phyloP scores from a whole-genome alignment of 2,888 invertebrate genomes.

The Aradus depressus region DNA sequence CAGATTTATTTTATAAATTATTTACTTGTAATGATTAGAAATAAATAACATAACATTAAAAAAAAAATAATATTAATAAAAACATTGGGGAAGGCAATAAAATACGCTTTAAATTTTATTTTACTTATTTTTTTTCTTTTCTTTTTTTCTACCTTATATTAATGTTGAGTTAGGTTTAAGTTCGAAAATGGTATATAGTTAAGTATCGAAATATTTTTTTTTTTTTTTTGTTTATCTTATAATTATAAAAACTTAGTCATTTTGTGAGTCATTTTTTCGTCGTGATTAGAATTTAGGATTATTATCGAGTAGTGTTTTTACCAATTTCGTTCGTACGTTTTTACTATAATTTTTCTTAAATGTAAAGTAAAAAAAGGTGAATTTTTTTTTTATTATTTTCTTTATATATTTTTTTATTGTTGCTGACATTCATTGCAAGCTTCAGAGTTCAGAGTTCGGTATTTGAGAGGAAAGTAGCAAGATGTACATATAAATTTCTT shows the following conservation, averaged over 20 bases:
- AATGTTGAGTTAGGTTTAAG: slow-evolving; percentile 4
- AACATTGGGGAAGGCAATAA: slow-evolving; percentile 54
- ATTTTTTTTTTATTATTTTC: no score
- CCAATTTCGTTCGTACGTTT: neutral
- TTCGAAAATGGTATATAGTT: slow-evolving; percentile 8
- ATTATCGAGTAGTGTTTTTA: no score
- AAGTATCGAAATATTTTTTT: slow-evolving; percentile 1
- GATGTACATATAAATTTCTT: no score
- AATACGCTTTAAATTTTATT: slow-evolving; percentile 50
- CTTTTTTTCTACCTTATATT: neutral
- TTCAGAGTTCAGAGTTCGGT: no score
- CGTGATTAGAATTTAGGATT: no score
- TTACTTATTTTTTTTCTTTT: slow-evolving; percentile 29
- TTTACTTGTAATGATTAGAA: no score
- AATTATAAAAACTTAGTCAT: slow-evolving; percentile 37
- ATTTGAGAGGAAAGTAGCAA: no score
- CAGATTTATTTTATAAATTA: slow-evolving; percentile 10
- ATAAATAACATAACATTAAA: no score
- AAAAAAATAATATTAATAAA: neutral
- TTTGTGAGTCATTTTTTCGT: slow-evolving; percentile 37
- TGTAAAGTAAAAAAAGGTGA: neutral
- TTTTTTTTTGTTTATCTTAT: no score
- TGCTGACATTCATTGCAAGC: slow-evolving; percentile 11
- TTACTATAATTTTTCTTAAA: neutral
- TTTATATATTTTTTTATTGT: neutral